A percentile compares a stretch with the other conserved stretches of the same genome.
These are phyloP conservation scores for Ictalurus furcatus DNA, from an alignment of 2,113 vertebrate genomes.

Conservation along the genomic window DNA sequence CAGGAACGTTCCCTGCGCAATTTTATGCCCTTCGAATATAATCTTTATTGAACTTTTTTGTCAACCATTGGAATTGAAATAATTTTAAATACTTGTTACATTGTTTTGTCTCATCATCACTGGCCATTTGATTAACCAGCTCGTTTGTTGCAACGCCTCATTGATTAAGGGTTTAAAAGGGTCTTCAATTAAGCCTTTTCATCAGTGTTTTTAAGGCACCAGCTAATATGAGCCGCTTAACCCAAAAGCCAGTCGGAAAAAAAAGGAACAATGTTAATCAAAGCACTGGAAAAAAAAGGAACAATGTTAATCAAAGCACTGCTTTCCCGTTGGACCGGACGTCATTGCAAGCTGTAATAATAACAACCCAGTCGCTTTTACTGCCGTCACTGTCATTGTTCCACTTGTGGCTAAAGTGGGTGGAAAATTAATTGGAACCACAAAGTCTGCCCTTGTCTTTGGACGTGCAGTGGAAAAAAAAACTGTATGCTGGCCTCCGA, in stretches of 20 bases:
- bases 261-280: neutral
- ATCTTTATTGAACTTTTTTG: neutral
- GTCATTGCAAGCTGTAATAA: neutral
- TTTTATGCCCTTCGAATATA: neutral
- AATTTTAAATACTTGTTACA: neutral
- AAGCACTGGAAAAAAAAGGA: neutral
- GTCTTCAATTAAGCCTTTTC: neutral
- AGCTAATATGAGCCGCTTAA: neutral
- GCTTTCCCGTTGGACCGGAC: neutral
- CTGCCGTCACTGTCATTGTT: neutral
- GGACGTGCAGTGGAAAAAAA: neutral
- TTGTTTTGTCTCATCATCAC: neutral
- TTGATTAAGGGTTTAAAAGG: neutral
- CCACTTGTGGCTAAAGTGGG: neutral
- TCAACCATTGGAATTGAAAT: too few species aligned
- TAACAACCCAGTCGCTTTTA: neutral
- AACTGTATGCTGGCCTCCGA: neutral
- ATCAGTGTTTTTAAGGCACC: neutral
- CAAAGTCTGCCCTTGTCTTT: neutral
- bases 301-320: neutral
- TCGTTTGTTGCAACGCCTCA: neutral
- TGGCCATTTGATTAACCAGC: conserved; percentile 3
- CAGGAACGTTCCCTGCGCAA: too few species aligned
- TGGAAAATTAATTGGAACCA: neutral
- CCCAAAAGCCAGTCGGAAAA: neutral